Evolutionary conservation across 2,797 vertebrate species (phyloP).

Genomic region (Falco columbarius): DNA sequence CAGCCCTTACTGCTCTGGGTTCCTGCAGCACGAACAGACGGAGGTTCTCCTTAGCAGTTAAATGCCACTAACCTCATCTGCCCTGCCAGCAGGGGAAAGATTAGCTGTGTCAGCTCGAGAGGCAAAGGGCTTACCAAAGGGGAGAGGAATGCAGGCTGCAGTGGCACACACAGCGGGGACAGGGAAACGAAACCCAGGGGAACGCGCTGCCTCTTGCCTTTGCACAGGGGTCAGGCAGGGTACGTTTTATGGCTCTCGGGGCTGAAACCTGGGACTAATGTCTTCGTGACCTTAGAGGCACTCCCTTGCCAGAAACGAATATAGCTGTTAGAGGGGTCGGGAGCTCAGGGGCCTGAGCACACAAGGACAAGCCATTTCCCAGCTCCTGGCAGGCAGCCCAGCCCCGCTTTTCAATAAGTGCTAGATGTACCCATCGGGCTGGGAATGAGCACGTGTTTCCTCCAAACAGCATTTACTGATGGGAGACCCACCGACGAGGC

Average conservation of each 20-base stretch:
- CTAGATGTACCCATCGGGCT: background rate
- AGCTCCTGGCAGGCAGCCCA: constrained; percentile 19
- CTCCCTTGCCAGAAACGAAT: background rate
- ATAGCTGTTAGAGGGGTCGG: background rate
- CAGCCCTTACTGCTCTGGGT: background rate
- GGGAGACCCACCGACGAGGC: background rate
- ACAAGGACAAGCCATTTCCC: background rate
- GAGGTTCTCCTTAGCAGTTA: background rate
- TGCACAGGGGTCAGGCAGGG: background rate
- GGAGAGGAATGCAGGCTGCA: constrained; percentile 54
- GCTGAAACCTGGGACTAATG: background rate
- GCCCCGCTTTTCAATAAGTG: background rate
- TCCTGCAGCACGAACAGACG: background rate
- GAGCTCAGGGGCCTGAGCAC: background rate
- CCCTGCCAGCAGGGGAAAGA: constrained; percentile 27
- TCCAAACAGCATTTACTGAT: background rate
- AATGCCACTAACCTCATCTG: background rate
- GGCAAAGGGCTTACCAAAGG: background rate
- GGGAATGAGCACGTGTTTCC: fast-evolving
- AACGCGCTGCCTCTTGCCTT: background rate
- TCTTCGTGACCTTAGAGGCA: background rate
- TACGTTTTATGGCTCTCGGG: background rate
- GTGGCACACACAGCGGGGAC: background rate
- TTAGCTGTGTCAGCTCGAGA: background rate
- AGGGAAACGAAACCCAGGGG: background rate